These are phyloP conservation scores for Xestobium rufovillosum DNA, from an alignment of 2,888 invertebrate genomes.

Conservation along the genomic window DNA sequence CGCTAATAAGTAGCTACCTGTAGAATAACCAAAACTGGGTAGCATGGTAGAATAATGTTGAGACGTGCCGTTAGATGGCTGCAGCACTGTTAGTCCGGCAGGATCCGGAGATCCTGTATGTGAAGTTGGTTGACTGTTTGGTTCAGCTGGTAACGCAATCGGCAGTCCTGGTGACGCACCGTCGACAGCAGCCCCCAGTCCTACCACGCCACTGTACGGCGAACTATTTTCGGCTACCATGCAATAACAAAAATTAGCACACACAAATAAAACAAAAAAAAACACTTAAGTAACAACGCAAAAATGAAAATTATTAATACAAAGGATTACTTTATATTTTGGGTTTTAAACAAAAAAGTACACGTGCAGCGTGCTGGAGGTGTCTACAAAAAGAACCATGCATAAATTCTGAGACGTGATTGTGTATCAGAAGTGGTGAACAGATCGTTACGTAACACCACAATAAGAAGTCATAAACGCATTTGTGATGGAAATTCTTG, in stretches of 20 bases:
- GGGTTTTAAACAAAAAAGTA: no score
- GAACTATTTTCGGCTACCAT: constrained; percentile 42
- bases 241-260: constrained; percentile 34
- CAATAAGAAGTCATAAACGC: no score
- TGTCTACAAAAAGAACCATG: no score
- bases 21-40: constrained; percentile 62
- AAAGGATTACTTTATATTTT: no score
- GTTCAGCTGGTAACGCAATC: constrained; percentile 41
- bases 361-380: no score
- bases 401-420: no score
- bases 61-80: constrained; percentile 50
- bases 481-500: no score
- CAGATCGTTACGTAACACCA: no score
- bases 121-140: constrained; percentile 42
- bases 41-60: constrained; percentile 57
- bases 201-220: constrained; percentile 43
- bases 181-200: constrained; percentile 41
- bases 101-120: constrained; percentile 48
- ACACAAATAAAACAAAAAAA: constrained; percentile 30
- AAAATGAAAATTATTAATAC: no score
- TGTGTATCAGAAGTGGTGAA: no score
- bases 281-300: no score
- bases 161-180: constrained; percentile 47
- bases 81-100: constrained; percentile 48
- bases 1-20: no score